A percentile compares a stretch with the other conserved stretches of the same genome.
These are phyloP conservation scores for Atta cephalotes DNA, from an alignment of 1,140 invertebrate genomes.

Conservation along the genomic window DNA sequence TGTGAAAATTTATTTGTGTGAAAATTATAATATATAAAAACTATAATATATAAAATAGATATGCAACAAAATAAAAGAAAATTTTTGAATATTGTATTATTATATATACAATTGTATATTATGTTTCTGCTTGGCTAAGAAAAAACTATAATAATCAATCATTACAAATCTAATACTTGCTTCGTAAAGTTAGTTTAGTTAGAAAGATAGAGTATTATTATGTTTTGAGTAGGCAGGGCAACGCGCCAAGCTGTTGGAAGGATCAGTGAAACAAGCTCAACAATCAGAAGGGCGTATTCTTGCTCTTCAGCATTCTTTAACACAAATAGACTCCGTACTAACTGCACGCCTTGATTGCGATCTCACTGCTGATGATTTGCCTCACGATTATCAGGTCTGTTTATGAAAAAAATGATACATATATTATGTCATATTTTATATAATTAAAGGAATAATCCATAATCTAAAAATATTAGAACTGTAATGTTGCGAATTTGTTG, in stretches of 20 bases:
- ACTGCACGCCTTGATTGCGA: slow-evolving; percentile 92
- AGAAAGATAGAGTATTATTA: slow-evolving; percentile 68
- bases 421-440: slow-evolving; percentile 3
- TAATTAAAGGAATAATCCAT: background rate
- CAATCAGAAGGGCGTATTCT: slow-evolving; percentile 92
- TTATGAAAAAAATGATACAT: slow-evolving; percentile 34
- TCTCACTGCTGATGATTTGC: slow-evolving; percentile 92
- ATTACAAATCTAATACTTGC: slow-evolving; percentile 28
- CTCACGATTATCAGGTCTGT: slow-evolving; percentile 92
- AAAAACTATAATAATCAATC: background rate
- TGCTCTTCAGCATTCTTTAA: slow-evolving; percentile 92
- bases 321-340: slow-evolving; percentile 90
- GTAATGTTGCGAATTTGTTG: slow-evolving; percentile 5
- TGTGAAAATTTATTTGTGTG: slow-evolving; percentile 1
- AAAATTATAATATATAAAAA: slow-evolving; percentile 14
- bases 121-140: background rate
- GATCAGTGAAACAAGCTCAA: slow-evolving; percentile 92
- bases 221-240: slow-evolving; percentile 89
- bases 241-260: slow-evolving; percentile 91
- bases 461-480: background rate
- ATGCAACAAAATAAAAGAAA: background rate
- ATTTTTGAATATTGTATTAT: background rate
- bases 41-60: slow-evolving; percentile 7
- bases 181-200: slow-evolving; percentile 45
- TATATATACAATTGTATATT: background rate